Evolutionary conservation across 2,113 vertebrate genomes (phyloP).

Genomic region (Cyanoramphus novaezelandiae): DNA sequence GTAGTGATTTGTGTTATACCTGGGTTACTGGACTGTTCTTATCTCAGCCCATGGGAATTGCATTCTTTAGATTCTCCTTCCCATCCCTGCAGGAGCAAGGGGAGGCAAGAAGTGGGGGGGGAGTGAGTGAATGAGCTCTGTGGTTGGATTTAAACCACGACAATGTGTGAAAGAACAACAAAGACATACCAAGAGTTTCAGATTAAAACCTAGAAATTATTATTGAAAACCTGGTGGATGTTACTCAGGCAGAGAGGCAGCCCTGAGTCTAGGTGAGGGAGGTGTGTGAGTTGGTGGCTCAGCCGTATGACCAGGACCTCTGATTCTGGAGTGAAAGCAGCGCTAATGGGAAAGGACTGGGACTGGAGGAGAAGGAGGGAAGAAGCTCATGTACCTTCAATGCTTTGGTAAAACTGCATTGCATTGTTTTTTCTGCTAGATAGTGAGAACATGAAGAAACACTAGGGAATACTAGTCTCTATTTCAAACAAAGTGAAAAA

Average conservation of each 20-base stretch:
- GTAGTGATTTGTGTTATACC: too few species aligned
- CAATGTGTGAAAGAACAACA: background rate
- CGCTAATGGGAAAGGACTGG: background rate
- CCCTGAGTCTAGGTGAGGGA: fast-evolving
- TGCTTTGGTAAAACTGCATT: background rate
- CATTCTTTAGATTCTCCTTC: too few species aligned
- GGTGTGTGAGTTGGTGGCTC: background rate
- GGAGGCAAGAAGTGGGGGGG: too few species aligned
- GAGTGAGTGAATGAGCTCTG: too few species aligned
- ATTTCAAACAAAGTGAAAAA: background rate
- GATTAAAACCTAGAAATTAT: background rate
- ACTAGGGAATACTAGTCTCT: background rate
- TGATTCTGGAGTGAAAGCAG: background rate
- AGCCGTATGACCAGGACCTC: background rate
- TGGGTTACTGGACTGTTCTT: too few species aligned
- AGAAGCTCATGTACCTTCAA: background rate
- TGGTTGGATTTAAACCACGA: too few species aligned
- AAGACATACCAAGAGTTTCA: background rate
- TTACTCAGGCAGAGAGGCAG: background rate
- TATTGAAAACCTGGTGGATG: background rate
- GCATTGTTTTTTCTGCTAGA: background rate
- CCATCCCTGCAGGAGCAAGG: too few species aligned
- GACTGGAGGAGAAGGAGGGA: background rate
- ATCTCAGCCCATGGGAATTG: too few species aligned
- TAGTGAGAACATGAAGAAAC: background rate